These are phyloP conservation scores for Semaprochilodus insignis DNA, from an alignment of 2,797 vertebrate species.

Conservation along the genomic window DNA sequence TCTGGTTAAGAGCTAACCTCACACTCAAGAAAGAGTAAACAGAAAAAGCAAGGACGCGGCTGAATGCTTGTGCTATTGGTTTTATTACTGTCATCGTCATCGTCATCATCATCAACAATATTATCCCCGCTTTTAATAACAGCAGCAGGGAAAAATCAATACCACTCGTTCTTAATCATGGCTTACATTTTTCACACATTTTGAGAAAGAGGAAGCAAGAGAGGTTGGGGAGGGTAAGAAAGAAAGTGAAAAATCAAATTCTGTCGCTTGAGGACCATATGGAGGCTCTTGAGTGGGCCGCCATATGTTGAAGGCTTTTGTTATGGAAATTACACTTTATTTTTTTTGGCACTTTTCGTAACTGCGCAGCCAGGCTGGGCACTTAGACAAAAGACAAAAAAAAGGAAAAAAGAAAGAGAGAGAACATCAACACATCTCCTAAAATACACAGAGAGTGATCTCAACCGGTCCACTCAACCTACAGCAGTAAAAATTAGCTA, in stretches of 20 bases:
- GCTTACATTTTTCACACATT: constrained; percentile 80
- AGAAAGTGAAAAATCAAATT: constrained; percentile 76
- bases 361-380: constrained; percentile 85
- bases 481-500: constrained; percentile 77
- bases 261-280: constrained; percentile 84
- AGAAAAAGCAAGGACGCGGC: constrained; percentile 57
- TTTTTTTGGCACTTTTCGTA: constrained; percentile 85
- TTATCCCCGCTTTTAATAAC: constrained; percentile 55
- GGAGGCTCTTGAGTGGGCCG: constrained; percentile 83
- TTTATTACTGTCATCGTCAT: constrained; percentile 81
- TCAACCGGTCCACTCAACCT: constrained; percentile 66
- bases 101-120: constrained; percentile 68
- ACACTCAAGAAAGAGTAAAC: too few relatives aligned
- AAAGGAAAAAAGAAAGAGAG: constrained; percentile 59
- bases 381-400: constrained; percentile 76
- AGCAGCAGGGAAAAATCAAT: constrained; percentile 80
- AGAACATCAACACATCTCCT: constrained; percentile 78
- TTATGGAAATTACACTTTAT: constrained; percentile 86
- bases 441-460: constrained; percentile 79
- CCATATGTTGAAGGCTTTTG: constrained; percentile 90
- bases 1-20: too few relatives aligned
- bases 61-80: constrained; percentile 85
- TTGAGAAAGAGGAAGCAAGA: constrained; percentile 56
- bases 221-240: constrained; percentile 41
- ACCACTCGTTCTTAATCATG: constrained; percentile 80